These are phyloP conservation scores for Acromyrmex echinatior DNA, from an alignment of 1,140 invertebrate genomes.

Conservation along the genomic window DNA sequence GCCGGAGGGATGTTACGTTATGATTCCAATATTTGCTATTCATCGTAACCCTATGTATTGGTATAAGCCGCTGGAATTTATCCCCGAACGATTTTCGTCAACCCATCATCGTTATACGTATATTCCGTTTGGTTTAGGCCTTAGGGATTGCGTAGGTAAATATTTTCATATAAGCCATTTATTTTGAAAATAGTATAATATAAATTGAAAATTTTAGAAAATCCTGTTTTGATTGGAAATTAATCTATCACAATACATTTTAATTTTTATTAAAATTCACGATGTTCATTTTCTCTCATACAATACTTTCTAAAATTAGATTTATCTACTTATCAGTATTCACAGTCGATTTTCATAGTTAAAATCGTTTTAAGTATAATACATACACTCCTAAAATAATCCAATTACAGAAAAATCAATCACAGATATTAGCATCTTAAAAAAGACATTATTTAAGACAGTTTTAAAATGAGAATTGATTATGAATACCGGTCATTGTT, in stretches of 20 bases:
- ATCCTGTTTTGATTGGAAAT: background rate
- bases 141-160: background rate
- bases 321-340: background rate
- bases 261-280: background rate
- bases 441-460: too few relatives aligned
- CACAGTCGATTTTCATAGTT: too few relatives aligned
- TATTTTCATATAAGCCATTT: background rate
- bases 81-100: conserved; percentile 12
- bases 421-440: too few relatives aligned
- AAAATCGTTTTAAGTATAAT: too few relatives aligned
- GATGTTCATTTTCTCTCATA: background rate
- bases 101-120: background rate
- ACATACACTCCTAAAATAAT: too few relatives aligned
- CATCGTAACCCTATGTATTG: conserved; percentile 23
- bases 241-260: background rate
- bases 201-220: background rate
- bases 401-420: too few relatives aligned
- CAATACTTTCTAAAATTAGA: background rate
- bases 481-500: too few relatives aligned
- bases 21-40: conserved; percentile 25
- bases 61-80: conserved; percentile 2
- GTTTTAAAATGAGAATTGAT: too few relatives aligned
- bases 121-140: background rate
- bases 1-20: conserved; percentile 2
- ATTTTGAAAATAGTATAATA: background rate